These are phyloP conservation scores for Caenorhabditis elegans DNA, from an alignment of 1,140 invertebrate genomes.

Conservation along the genomic window DNA sequence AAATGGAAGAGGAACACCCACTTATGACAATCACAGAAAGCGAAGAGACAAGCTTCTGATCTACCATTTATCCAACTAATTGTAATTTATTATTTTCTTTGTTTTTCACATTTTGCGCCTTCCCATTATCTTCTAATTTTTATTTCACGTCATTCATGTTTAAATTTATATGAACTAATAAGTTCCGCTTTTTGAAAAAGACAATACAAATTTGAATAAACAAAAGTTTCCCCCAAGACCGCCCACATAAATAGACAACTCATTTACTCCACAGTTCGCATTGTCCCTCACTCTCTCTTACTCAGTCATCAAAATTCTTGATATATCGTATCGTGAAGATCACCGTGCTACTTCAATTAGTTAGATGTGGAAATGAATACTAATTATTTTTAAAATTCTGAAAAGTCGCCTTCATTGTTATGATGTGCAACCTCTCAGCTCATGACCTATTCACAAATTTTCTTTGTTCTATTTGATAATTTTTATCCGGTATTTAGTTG, in stretches of 20 bases:
- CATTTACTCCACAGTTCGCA: background rate
- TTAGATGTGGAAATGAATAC: background rate
- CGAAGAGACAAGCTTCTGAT: background rate
- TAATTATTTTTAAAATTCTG: background rate
- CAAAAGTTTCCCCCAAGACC: background rate
- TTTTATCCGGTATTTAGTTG: no score
- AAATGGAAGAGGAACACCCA: background rate
- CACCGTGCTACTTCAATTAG: background rate
- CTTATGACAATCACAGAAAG: slow-evolving; percentile 10
- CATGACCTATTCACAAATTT: background rate
- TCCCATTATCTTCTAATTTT: background rate
- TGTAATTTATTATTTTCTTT: slow-evolving; percentile 4
- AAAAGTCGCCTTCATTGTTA: background rate
- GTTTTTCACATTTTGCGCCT: background rate
- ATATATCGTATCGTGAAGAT: slow-evolving; percentile 2
- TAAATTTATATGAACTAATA: no score
- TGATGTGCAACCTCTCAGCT: background rate
- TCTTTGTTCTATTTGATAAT: background rate
- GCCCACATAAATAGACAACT: background rate
- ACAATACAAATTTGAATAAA: no score
- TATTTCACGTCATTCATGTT: no score
- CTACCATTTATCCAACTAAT: background rate
- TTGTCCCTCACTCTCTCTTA: background rate
- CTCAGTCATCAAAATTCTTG: slow-evolving; percentile 18
- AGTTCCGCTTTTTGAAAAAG: no score